phyloP scores from a whole-genome alignment of 1,140 invertebrate genomes.

The Trachymyrmex septentrionalis region DNA sequence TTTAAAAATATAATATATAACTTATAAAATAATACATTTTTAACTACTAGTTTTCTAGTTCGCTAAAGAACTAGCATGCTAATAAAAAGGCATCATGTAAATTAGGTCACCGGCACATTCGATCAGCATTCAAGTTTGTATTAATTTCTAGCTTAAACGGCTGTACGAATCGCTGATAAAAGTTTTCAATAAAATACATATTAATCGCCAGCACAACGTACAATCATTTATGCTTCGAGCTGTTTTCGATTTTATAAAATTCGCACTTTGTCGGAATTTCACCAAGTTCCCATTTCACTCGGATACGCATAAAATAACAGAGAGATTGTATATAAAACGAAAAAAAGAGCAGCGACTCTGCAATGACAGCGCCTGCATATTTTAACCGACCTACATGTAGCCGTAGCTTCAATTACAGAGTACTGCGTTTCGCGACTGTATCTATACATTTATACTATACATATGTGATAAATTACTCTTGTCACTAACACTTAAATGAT shows the following conservation, averaged over 20 bases:
- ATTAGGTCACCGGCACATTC: background rate
- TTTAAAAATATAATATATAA: too few relatives aligned
- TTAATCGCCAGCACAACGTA: constrained; percentile 5
- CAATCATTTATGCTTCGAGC: background rate
- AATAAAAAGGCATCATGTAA: too few relatives aligned
- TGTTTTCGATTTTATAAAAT: constrained; percentile 37
- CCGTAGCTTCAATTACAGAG: constrained; percentile 1
- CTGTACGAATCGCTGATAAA: background rate
- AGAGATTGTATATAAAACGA: background rate
- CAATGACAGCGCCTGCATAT: constrained; percentile 39
- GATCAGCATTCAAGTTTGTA: background rate
- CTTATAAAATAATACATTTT: too few relatives aligned
- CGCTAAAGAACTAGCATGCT: too few relatives aligned
- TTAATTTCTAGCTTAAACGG: constrained; percentile 29
- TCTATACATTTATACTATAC: background rate
- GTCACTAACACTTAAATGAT: background rate
- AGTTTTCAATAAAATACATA: constrained; percentile 40
- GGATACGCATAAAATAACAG: background rate
- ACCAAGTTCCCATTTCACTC: constrained; percentile 1
- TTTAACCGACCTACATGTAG: constrained; percentile 22
- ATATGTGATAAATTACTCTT: background rate
- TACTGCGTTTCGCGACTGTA: background rate
- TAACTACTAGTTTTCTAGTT: too few relatives aligned
- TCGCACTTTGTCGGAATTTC: background rate
- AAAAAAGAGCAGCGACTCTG: constrained; percentile 27